Percentiles rank a stretch among this genome's conserved stretches.
These are phyloP conservation scores for Synanthedon andrenaeformis DNA, from an alignment of 2,888 invertebrate genomes.

Conservation along the genomic window DNA sequence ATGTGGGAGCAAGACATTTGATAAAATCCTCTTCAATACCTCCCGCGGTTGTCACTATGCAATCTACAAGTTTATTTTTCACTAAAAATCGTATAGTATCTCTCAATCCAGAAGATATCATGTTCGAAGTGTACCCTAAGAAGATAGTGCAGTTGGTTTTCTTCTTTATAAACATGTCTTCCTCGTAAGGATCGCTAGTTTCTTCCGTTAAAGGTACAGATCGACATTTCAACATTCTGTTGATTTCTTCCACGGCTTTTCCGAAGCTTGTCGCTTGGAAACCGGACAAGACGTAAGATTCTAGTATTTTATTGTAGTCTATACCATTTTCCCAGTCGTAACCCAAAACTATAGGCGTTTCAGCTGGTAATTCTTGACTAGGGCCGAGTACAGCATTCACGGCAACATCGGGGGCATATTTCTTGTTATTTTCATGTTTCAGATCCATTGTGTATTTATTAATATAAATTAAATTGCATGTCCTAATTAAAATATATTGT, in stretches of 20 bases:
- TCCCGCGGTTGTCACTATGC: constrained; percentile 97
- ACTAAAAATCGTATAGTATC: constrained; percentile 86
- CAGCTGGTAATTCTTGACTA: constrained; percentile 75
- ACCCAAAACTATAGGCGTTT: constrained; percentile 79
- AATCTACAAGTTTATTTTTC: constrained; percentile 83
- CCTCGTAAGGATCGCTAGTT: constrained; percentile 75
- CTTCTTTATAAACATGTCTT: constrained; percentile 83
- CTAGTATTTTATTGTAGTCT: constrained; percentile 85
- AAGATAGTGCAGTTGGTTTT: constrained; percentile 93
- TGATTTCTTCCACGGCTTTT: constrained; percentile 89
- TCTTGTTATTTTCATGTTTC: constrained; percentile 22
- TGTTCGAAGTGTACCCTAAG: constrained; percentile 96
- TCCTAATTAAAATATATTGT: too few relatives aligned
- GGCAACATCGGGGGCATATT: constrained; percentile 62
- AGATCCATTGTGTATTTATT: constrained; percentile 29
- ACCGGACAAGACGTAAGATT: constrained; percentile 85
- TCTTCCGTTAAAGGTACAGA: constrained; percentile 76
- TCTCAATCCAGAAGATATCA: constrained; percentile 94
- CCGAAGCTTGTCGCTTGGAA: constrained; percentile 98
- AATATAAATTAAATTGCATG: not conserved
- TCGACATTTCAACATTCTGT: constrained; percentile 88
- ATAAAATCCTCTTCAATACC: constrained; percentile 99
- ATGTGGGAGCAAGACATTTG: constrained; percentile 96
- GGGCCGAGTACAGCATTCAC: constrained; percentile 79
- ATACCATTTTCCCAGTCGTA: constrained; percentile 95